phyloP scores from a whole-genome alignment of 2,888 invertebrate genomes.

The Chloromyia formosa region DNA sequence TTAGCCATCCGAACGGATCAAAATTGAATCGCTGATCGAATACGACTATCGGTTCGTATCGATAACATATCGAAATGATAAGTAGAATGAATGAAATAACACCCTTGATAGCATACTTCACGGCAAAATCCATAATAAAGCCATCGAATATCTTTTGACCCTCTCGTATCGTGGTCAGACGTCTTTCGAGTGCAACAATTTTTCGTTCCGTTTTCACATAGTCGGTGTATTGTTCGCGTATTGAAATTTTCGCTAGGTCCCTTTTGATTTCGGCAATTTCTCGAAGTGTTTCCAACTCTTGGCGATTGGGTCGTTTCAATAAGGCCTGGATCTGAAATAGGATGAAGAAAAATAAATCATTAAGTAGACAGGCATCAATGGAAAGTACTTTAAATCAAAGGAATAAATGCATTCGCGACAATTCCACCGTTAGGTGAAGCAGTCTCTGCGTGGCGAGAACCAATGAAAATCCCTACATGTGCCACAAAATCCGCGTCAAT shows the following conservation, averaged over 20 bases:
- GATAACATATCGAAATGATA: slow-evolving; percentile 61
- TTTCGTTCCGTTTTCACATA: slow-evolving; percentile 50
- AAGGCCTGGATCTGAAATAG: slow-evolving; percentile 46
- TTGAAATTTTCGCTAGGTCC: slow-evolving; percentile 46
- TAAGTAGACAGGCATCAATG: no score
- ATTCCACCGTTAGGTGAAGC: no score
- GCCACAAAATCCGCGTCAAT: no score
- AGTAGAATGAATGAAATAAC: slow-evolving; percentile 58
- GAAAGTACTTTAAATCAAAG: no score
- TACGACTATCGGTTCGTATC: slow-evolving; percentile 64
- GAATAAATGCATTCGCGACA: no score
- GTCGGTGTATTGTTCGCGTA: slow-evolving; percentile 47
- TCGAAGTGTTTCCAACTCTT: slow-evolving; percentile 37
- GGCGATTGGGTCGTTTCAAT: slow-evolving; percentile 41
- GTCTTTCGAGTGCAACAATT: slow-evolving; percentile 46
- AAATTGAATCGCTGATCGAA: slow-evolving; percentile 64
- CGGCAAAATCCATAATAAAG: slow-evolving; percentile 41
- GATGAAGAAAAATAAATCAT: background rate
- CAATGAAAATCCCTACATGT: no score
- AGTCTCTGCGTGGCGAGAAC: no score
- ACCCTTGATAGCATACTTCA: slow-evolving; percentile 60
- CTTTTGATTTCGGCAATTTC: slow-evolving; percentile 45
- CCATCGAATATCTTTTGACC: slow-evolving; percentile 28
- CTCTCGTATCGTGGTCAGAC: slow-evolving; percentile 24
- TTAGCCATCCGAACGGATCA: slow-evolving; percentile 64